phyloP scores from a whole-genome alignment of 2,113 vertebrate genomes.

The Theristicus caerulescens region DNA sequence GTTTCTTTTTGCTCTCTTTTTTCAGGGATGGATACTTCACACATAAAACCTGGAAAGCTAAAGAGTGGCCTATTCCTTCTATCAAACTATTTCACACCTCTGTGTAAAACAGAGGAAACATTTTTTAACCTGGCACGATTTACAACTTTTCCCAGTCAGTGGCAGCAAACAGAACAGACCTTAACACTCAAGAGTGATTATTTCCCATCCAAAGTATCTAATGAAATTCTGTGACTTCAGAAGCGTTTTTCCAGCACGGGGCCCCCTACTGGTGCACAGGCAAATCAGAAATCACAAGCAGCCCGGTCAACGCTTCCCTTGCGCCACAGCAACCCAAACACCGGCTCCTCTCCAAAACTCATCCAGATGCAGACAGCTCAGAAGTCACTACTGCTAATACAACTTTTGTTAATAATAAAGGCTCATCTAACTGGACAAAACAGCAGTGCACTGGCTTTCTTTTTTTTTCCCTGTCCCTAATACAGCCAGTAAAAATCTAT shows the following conservation, averaged over 20 bases:
- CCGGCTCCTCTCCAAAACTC: neutral
- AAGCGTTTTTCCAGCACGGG: neutral
- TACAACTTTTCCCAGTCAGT: neutral
- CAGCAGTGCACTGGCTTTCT: neutral
- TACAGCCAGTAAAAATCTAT: neutral
- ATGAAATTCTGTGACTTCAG: neutral
- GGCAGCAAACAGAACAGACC: neutral
- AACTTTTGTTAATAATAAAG: neutral
- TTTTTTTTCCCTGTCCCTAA: neutral
- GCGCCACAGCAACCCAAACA: neutral
- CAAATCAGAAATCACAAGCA: neutral
- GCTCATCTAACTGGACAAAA: neutral
- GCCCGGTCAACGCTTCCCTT: neutral
- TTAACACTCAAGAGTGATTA: neutral
- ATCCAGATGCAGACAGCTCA: neutral
- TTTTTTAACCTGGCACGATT: neutral
- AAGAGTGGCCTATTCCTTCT: neutral
- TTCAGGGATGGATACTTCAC: neutral
- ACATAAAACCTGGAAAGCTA: neutral
- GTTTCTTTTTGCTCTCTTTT: neutral
- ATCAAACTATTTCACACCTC: neutral
- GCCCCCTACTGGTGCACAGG: conserved; percentile 26
- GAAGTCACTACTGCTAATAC: neutral
- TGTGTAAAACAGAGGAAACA: neutral
- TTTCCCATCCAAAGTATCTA: neutral